phyloP scores from a whole-genome alignment of 2,113 vertebrate genomes.

The Pundamilia nyererei region DNA sequence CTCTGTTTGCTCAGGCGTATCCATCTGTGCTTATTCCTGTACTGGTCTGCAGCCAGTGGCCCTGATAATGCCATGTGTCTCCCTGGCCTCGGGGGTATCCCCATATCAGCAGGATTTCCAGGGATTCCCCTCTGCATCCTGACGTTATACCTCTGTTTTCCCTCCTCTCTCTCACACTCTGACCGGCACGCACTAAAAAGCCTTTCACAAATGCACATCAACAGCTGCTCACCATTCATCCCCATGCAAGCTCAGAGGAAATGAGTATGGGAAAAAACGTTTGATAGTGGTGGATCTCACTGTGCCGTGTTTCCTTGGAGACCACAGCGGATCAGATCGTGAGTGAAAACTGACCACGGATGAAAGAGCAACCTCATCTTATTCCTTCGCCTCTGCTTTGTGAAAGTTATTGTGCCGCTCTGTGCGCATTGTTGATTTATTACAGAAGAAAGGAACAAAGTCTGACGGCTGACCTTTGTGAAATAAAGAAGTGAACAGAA shows the following conservation, averaged over 20 bases:
- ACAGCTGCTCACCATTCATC: background rate
- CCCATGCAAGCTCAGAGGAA: constrained; percentile 10
- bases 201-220: background rate
- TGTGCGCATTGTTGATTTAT: background rate
- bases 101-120: constrained; percentile 17
- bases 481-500: background rate
- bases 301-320: constrained; percentile 52
- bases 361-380: background rate
- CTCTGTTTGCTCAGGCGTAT: background rate
- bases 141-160: constrained; percentile 4
- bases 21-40: background rate
- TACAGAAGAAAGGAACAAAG: background rate
- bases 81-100: constrained; percentile 2
- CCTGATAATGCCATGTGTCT: background rate
- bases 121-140: constrained; percentile 28
- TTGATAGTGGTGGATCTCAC: constrained; percentile 2
- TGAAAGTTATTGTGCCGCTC: background rate
- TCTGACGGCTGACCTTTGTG: background rate
- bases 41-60: background rate
- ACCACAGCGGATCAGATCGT: constrained; percentile 3
- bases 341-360: background rate
- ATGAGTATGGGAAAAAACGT: background rate
- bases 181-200: background rate
- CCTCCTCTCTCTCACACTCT: background rate
- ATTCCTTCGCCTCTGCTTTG: background rate